Evolutionary conservation across 2,888 invertebrate genomes (phyloP).

Genomic region (Frankliniella fusca): DNA sequence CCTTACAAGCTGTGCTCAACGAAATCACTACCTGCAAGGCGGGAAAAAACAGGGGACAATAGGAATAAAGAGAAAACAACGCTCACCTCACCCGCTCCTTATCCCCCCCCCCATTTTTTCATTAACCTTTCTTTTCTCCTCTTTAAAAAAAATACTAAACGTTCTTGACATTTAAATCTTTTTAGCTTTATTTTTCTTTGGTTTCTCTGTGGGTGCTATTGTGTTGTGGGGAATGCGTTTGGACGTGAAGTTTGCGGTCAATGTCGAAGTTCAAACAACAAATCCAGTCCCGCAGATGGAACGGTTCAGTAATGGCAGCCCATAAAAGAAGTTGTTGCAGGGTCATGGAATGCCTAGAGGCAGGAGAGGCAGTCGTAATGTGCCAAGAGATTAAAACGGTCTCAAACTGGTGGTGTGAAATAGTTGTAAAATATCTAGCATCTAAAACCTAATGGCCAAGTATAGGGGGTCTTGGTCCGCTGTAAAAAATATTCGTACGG

Average conservation of each 20-base stretch:
- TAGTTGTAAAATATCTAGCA: too few species aligned
- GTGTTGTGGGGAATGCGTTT: not conserved
- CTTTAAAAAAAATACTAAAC: not conserved
- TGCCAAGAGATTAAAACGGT: too few species aligned
- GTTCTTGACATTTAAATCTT: not conserved
- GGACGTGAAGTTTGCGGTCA: not conserved
- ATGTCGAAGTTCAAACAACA: not conserved
- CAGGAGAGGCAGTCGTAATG: too few species aligned
- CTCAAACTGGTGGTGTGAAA: too few species aligned
- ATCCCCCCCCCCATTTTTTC: not conserved
- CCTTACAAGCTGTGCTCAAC: not conserved
- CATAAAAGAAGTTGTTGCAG: too few species aligned
- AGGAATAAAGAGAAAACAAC: conserved; percentile 8
- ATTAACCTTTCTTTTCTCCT: not conserved
- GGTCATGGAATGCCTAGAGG: too few species aligned
- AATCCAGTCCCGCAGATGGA: not conserved
- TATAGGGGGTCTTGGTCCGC: too few species aligned
- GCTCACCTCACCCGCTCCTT: not conserved
- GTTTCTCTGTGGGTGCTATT: not conserved
- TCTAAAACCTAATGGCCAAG: too few species aligned
- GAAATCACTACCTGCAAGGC: conserved; percentile 6
- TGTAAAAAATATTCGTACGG: too few species aligned
- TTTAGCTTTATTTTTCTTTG: not conserved
- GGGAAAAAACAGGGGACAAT: not conserved
- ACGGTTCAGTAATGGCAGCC: too few species aligned